Conservation (phyloP, 2,797 vertebrate genomes). For the Lacerta bilineata region DNA sequence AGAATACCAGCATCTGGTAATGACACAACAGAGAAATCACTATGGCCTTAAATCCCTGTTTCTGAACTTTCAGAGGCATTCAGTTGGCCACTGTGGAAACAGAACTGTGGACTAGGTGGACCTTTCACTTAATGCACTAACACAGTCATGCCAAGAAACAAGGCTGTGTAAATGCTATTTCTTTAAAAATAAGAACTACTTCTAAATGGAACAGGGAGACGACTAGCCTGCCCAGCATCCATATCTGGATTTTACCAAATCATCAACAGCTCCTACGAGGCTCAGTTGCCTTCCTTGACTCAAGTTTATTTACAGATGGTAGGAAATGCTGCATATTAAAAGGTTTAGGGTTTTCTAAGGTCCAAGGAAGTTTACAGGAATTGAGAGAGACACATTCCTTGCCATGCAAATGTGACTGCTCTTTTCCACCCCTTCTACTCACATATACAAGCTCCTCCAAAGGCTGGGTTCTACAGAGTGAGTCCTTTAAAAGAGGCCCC, state of each 20-base stretch:
- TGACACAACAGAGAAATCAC: neutral
- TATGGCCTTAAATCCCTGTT: neutral
- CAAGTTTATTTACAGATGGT: slow-evolving; percentile 44
- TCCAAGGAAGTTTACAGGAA: slow-evolving; percentile 32
- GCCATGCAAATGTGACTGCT: neutral
- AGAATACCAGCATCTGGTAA: no score
- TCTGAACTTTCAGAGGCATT: neutral
- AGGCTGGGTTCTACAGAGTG: no score
- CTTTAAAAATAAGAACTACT: neutral
- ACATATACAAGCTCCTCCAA: neutral
- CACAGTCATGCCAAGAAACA: neutral
- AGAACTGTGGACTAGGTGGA: neutral
- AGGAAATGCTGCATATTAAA: neutral
- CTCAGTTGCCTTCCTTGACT: neutral
- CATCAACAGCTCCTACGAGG: neutral
- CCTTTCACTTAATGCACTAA: neutral
- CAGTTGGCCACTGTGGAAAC: neutral
- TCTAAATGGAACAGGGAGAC: neutral
- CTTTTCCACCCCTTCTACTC: slow-evolving; percentile 36
- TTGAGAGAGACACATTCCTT: neutral
- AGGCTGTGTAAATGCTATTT: slow-evolving; percentile 3
- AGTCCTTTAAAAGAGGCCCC: no score
- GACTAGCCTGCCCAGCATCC: slow-evolving; percentile 1
- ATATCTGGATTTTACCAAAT: neutral
- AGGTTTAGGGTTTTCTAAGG: neutral